A percentile compares a stretch with the other conserved stretches of the same genome.
Evolutionary conservation across 1,140 invertebrate species (phyloP).

Genomic region (Periplaneta americana): DNA sequence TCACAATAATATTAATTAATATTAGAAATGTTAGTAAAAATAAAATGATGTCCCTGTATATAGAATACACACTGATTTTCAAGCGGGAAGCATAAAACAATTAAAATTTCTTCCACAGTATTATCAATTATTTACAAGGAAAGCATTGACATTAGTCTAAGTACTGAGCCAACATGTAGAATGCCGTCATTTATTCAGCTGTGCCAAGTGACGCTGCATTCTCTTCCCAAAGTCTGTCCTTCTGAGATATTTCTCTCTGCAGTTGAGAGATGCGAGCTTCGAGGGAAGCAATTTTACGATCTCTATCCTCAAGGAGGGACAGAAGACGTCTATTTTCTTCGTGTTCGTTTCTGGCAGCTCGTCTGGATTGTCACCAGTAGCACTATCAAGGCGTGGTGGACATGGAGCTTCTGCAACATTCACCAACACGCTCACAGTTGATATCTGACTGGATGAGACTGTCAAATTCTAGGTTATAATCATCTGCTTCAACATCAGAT

Average conservation of each 20-base stretch:
- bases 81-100: no score
- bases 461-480: slow-evolving; percentile 41
- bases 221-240: slow-evolving; percentile 44
- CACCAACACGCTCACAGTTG: slow-evolving; percentile 29
- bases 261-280: slow-evolving; percentile 37
- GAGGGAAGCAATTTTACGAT: slow-evolving; percentile 47
- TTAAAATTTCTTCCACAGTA: no score
- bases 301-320: slow-evolving; percentile 48
- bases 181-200: slow-evolving; percentile 1
- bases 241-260: slow-evolving; percentile 40
- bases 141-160: not conserved
- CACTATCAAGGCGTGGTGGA: slow-evolving; percentile 33
- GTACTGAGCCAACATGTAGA: not conserved
- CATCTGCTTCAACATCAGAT: slow-evolving; percentile 57
- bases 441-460: slow-evolving; percentile 39
- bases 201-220: slow-evolving; percentile 35
- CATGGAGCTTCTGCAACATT: slow-evolving; percentile 20
- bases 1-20: no score
- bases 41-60: no score
- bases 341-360: slow-evolving; percentile 42
- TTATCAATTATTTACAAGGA: not conserved
- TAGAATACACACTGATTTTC: no score
- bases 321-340: slow-evolving; percentile 49
- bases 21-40: no score
- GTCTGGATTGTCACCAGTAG: slow-evolving; percentile 37